phyloP scores from a whole-genome alignment of 2,113 vertebrate genomes.

The Porphyrio hochstetteri region DNA sequence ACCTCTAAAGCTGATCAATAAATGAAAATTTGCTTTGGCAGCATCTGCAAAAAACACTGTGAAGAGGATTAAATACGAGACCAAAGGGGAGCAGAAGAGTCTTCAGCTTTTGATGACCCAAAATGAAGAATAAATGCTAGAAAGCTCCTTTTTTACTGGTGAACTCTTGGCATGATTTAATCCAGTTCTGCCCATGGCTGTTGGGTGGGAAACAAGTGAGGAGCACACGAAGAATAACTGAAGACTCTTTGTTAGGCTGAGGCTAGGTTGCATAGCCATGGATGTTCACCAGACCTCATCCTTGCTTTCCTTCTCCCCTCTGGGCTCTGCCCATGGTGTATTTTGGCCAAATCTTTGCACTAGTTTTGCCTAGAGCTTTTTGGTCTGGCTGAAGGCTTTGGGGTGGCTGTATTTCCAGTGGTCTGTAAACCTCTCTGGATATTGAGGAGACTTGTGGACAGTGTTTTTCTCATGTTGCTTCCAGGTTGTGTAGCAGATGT shows the following conservation, averaged over 20 bases:
- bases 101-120: background rate
- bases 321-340: background rate
- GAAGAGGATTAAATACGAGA: background rate
- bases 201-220: background rate
- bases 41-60: background rate
- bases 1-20: background rate
- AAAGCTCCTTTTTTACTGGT: background rate
- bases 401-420: background rate
- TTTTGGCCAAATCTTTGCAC: background rate
- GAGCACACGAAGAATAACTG: background rate
- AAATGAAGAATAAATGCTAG: background rate
- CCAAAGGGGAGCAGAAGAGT: background rate
- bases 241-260: background rate
- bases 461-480: background rate
- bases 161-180: background rate
- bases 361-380: background rate
- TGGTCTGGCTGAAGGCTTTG: background rate
- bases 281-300: background rate
- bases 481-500: background rate
- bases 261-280: rapidly evolving
- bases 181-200: background rate
- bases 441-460: background rate
- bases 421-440: background rate
- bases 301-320: background rate
- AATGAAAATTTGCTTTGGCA: background rate